A percentile compares a stretch with the other conserved stretches of the same genome.
Evolutionary conservation across 2,888 invertebrate species (phyloP).

Genomic region (Lordiphosa andalusiaca): DNA sequence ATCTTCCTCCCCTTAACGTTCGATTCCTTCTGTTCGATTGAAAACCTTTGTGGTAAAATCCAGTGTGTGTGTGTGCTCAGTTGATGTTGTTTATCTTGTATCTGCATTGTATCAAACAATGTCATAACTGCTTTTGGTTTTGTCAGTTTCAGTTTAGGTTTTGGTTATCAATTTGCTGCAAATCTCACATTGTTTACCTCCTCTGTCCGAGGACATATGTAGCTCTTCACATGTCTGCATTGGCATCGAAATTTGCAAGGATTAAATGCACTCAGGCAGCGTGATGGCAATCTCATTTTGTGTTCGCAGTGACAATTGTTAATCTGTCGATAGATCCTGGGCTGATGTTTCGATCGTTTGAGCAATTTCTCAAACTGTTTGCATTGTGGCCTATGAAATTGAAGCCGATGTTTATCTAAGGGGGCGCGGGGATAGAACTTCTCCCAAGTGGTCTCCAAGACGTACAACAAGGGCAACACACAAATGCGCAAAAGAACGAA

Average conservation of each 20-base stretch:
- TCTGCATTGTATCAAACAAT: constrained; percentile 34
- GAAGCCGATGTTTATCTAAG: constrained; percentile 64
- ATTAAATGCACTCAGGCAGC: constrained; percentile 65
- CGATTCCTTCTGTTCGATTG: too few relatives aligned
- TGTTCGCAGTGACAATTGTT: constrained; percentile 30
- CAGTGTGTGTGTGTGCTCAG: too few relatives aligned
- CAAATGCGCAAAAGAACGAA: constrained; percentile 27
- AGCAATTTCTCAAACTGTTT: constrained; percentile 53
- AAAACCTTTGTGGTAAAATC: too few relatives aligned
- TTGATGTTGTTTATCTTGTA: constrained; percentile 8
- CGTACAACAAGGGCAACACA: constrained; percentile 14
- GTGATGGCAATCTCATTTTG: constrained; percentile 62
- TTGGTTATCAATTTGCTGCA: constrained; percentile 56
- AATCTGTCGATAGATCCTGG: constrained; percentile 42
- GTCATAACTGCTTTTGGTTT: constrained; percentile 66
- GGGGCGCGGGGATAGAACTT: constrained; percentile 13
- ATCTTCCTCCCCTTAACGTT: too few relatives aligned
- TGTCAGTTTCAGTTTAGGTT: constrained; percentile 43
- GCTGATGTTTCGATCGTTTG: constrained; percentile 45
- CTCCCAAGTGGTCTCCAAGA: constrained; percentile 29
- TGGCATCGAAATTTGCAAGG: constrained; percentile 60
- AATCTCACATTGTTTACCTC: constrained; percentile 41
- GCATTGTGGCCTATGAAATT: constrained; percentile 72
- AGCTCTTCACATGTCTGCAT: constrained; percentile 18
- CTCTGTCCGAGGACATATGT: constrained; percentile 8